Evolutionary conservation across 2,888 invertebrate genomes (phyloP).

Genomic region (Plagiodera versicolora): DNA sequence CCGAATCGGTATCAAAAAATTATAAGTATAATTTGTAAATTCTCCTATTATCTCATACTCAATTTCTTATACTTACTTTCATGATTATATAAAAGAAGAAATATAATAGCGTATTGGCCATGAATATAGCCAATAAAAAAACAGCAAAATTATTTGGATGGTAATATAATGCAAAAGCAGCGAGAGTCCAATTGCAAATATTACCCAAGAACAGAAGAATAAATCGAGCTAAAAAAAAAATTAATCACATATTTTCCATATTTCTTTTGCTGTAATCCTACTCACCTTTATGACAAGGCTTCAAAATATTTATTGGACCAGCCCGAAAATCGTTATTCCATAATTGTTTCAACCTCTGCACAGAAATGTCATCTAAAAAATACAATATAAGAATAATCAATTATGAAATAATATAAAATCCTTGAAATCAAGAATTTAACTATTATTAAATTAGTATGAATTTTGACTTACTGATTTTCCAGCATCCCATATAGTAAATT

Average conservation of each 20-base stretch:
- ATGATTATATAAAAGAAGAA: conserved; percentile 78
- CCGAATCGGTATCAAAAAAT: too few species aligned
- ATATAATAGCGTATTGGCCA: conserved; percentile 82
- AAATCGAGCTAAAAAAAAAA: conserved; percentile 55
- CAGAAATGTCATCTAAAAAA: conserved; percentile 43
- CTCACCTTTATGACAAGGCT: conserved; percentile 53
- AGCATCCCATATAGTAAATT: conserved; percentile 75
- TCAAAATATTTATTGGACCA: conserved; percentile 52
- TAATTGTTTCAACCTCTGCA: conserved; percentile 41
- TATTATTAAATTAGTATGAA: background rate
- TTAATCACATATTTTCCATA: conserved; percentile 6
- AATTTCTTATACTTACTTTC: conserved; percentile 63
- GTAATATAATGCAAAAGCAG: conserved; percentile 64
- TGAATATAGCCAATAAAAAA: conserved; percentile 76
- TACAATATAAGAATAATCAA: too few species aligned
- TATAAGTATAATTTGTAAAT: too few species aligned
- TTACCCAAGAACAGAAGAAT: conserved; percentile 63
- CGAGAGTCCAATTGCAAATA: conserved; percentile 66
- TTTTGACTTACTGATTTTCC: conserved; percentile 62
- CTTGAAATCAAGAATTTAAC: too few species aligned
- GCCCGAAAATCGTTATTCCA: conserved; percentile 52
- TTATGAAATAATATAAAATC: too few species aligned
- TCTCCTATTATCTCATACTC: too few species aligned
- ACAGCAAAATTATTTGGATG: conserved; percentile 77
- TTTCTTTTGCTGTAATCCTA: conserved; percentile 29